phyloP scores from a whole-genome alignment of 2,888 invertebrate genomes.

The Eupithecia exiguata region DNA sequence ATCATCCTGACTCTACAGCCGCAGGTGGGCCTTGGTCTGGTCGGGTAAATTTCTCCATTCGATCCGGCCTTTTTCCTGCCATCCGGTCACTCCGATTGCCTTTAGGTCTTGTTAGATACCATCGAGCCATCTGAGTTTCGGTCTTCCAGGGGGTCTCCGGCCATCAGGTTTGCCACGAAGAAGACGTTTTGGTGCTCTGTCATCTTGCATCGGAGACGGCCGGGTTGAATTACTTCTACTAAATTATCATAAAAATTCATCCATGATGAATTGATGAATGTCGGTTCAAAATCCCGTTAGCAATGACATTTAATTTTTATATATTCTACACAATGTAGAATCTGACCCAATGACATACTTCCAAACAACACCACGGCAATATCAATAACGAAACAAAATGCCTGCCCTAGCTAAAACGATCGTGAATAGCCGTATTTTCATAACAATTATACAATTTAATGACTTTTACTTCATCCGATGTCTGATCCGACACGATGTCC shows the following conservation, averaged over 20 bases:
- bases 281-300: background rate
- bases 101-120: too few species aligned
- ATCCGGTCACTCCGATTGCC: too few species aligned
- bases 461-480: background rate
- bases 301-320: conserved; percentile 9
- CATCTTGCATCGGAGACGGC: too few species aligned
- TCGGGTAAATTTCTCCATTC: too few species aligned
- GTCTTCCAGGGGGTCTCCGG: too few species aligned
- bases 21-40: too few species aligned
- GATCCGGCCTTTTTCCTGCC: too few species aligned
- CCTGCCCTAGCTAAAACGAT: conserved; percentile 28
- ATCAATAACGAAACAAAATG: conserved; percentile 39
- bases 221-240: background rate
- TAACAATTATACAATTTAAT: conserved; percentile 44
- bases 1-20: too few species aligned
- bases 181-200: too few species aligned
- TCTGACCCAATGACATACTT: conserved; percentile 39
- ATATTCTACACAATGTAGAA: conserved; percentile 14
- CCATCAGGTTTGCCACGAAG: too few species aligned
- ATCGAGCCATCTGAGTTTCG: too few species aligned
- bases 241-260: background rate
- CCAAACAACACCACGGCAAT: conserved; percentile 25
- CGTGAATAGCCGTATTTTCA: conserved; percentile 34
- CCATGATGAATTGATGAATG: background rate
- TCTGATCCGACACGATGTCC: conserved; percentile 1